Percentiles rank a stretch among this genome's conserved stretches.
phyloP scores from a whole-genome alignment of 2,113 vertebrate genomes.

The Amblyornis subalaris region DNA sequence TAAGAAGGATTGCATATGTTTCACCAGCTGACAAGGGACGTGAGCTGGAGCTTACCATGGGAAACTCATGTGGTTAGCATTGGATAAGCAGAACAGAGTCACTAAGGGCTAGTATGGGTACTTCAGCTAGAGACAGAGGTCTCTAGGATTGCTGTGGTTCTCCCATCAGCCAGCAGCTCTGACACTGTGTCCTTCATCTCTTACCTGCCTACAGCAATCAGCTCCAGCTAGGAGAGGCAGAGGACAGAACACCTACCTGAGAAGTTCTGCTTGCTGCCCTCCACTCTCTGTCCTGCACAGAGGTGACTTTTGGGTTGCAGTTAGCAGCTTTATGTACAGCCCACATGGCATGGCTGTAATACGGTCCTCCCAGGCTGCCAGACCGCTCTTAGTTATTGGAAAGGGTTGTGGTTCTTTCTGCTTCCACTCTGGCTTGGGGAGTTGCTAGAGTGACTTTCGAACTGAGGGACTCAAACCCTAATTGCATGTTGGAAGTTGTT shows the following conservation, averaged over 20 bases:
- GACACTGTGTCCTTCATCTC: neutral
- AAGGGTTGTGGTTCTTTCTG: neutral
- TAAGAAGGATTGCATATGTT: fast-evolving
- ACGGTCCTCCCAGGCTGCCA: neutral
- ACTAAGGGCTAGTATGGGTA: neutral
- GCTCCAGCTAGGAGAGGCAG: neutral
- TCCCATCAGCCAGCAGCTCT: neutral
- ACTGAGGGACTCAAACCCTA: neutral
- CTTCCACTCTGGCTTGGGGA: neutral
- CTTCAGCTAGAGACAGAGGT: neutral
- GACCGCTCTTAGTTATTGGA: neutral
- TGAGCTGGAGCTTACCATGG: neutral
- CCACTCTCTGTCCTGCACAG: neutral
- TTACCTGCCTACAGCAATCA: neutral
- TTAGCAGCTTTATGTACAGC: neutral
- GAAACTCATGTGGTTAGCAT: neutral
- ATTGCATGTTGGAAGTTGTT: neutral
- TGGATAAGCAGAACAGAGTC: neutral
- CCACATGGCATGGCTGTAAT: neutral
- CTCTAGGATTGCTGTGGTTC: neutral
- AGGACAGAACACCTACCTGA: neutral
- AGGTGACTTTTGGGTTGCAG: neutral
- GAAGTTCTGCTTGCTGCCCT: neutral
- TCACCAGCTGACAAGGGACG: neutral
- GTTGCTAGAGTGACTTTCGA: neutral